These are phyloP conservation scores for Pseudomugil gertrudae DNA, from an alignment of 2,797 vertebrate species.

Conservation along the genomic window DNA sequence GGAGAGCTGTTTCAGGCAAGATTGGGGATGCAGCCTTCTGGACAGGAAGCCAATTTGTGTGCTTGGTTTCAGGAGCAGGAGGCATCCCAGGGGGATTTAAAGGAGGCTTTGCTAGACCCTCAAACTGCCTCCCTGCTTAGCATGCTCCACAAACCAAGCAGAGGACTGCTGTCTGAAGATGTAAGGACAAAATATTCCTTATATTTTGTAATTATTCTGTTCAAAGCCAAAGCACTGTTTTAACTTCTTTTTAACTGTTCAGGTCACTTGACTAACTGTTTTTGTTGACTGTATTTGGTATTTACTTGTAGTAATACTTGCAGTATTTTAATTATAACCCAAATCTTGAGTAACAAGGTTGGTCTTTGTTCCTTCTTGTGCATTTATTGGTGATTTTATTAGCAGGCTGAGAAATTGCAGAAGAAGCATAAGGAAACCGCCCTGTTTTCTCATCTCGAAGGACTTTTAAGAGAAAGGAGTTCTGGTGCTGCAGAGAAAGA, in stretches of 20 bases:
- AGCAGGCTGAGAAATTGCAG: slow-evolving; percentile 62
- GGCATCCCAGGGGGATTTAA: slow-evolving; percentile 19
- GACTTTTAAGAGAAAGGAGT: slow-evolving; percentile 67
- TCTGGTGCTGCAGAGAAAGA: slow-evolving; percentile 26
- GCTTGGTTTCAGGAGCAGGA: slow-evolving; percentile 31
- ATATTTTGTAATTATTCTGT: not conserved
- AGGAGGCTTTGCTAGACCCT: slow-evolving; percentile 26
- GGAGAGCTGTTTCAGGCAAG: slow-evolving; percentile 80
- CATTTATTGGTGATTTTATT: slow-evolving; percentile 21
- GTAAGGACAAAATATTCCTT: slow-evolving; percentile 62
- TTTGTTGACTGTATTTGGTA: too few species aligned
- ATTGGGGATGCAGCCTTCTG: slow-evolving; percentile 21
- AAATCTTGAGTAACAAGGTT: slow-evolving; percentile 2
- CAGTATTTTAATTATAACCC: not conserved
- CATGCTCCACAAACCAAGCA: slow-evolving; percentile 56
- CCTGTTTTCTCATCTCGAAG: slow-evolving; percentile 65
- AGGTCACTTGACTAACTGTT: too few species aligned
- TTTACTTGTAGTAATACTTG: too few species aligned
- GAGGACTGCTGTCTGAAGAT: slow-evolving; percentile 67
- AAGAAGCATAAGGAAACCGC: slow-evolving; percentile 70
- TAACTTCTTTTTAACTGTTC: not conserved
- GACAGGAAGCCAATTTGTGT: slow-evolving; percentile 29
- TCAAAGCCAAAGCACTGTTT: not conserved
- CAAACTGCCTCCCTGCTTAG: slow-evolving; percentile 63
- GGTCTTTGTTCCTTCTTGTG: not conserved